Percentiles rank a stretch among this genome's conserved stretches.
phyloP scores from a whole-genome alignment of 2,113 vertebrate species.

The Oncorhynchus clarkii region DNA sequence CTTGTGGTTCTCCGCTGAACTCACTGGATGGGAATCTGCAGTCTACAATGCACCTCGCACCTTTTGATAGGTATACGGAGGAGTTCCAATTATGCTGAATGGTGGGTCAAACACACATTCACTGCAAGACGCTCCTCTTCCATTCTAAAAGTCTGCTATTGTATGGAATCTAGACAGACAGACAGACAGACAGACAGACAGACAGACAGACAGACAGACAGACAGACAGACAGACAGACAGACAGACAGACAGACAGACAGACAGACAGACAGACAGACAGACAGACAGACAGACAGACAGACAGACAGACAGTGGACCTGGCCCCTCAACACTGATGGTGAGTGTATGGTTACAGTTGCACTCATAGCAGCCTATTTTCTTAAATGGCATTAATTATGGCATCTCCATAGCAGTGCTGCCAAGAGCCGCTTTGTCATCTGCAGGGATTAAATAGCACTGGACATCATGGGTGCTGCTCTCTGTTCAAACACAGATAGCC shows the following conservation, averaged over 20 bases:
- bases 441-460: not conserved
- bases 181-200: no score
- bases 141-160: not conserved
- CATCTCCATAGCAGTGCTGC: not conserved
- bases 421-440: not conserved
- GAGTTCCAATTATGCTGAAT: not conserved
- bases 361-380: not conserved
- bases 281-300: not conserved
- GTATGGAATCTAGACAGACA: not conserved
- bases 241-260: not conserved
- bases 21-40: slow-evolving; percentile 13
- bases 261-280: not conserved
- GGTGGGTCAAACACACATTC: not conserved
- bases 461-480: not conserved
- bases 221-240: no score
- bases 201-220: no score
- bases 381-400: not conserved
- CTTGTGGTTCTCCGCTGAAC: slow-evolving; percentile 66
- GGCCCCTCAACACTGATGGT: not conserved
- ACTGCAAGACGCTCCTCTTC: not conserved
- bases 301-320: not conserved
- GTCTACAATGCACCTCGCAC: slow-evolving; percentile 11
- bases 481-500: no score
- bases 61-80: slow-evolving; percentile 2
- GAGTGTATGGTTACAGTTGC: not conserved